Evolutionary conservation across 2,797 vertebrate genomes (phyloP).

Genomic region (Diglossa cyanea): DNA sequence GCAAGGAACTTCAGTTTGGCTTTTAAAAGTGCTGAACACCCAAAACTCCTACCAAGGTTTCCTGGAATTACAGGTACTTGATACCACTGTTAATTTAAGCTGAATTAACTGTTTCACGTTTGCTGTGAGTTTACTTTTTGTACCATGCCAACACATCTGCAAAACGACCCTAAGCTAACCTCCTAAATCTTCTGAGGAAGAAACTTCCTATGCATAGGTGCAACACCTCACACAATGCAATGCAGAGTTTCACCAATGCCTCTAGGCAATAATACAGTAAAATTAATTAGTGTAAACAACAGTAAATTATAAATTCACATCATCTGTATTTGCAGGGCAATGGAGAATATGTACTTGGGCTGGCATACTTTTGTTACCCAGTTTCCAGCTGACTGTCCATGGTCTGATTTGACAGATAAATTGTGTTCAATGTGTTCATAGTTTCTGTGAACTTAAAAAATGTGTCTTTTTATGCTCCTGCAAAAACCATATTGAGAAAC

Average conservation of each 20-base stretch:
- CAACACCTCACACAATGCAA: background rate
- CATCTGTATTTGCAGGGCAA: background rate
- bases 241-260: background rate
- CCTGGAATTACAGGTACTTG: background rate
- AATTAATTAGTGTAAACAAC: background rate
- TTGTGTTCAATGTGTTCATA: constrained; percentile 9
- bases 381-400: constrained; percentile 14
- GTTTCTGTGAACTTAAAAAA: constrained; percentile 63
- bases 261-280: background rate
- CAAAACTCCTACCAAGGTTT: background rate
- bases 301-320: background rate
- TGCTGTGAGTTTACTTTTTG: background rate
- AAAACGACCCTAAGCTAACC: background rate
- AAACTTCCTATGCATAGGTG: background rate
- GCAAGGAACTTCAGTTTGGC: background rate
- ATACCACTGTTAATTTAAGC: background rate
- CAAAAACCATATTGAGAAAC: constrained; percentile 61
- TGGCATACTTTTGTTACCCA: background rate
- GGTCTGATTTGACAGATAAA: constrained; percentile 18
- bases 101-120: background rate
- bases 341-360: background rate
- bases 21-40: constrained; percentile 34
- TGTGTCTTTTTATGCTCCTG: constrained; percentile 48
- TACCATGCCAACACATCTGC: background rate
- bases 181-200: background rate